phyloP scores from a whole-genome alignment of 2,113 vertebrate species.

The Delphinapterus leucas region DNA sequence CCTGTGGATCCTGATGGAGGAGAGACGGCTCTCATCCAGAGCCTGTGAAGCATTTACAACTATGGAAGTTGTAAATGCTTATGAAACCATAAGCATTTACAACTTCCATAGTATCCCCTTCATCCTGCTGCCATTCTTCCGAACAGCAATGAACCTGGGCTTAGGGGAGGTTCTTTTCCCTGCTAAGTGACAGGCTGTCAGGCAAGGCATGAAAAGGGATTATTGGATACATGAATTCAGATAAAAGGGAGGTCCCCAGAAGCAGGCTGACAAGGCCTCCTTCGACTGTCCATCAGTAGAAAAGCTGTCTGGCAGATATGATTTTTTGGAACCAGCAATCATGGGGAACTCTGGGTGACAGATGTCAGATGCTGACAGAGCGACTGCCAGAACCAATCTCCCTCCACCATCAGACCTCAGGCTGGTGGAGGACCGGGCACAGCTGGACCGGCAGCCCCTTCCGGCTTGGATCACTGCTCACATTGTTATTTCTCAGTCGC shows the following conservation, averaged over 20 bases:
- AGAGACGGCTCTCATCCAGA: background rate
- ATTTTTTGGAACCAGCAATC: slow-evolving; percentile 47
- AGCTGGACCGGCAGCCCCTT: slow-evolving; percentile 59
- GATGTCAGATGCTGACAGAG: slow-evolving; percentile 68
- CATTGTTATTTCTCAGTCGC: slow-evolving; percentile 57
- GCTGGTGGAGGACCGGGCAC: slow-evolving; percentile 55
- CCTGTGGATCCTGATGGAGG: background rate
- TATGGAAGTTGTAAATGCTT: too few species aligned
- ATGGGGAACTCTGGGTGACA: slow-evolving; percentile 47
- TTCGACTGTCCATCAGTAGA: background rate
- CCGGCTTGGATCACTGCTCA: slow-evolving; percentile 48
- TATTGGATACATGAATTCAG: slow-evolving; percentile 14
- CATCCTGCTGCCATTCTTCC: background rate
- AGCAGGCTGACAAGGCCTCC: slow-evolving; percentile 21
- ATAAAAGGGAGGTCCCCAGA: slow-evolving; percentile 15
- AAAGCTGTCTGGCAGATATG: slow-evolving; percentile 48
- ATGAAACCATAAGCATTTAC: background rate
- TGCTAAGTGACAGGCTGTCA: slow-evolving; percentile 50
- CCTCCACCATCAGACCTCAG: slow-evolving; percentile 52
- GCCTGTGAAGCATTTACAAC: too few species aligned
- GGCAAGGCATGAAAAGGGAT: slow-evolving; percentile 71
- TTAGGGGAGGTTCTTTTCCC: background rate
- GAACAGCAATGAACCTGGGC: background rate
- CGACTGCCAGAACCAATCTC: slow-evolving; percentile 63
- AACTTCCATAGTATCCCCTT: background rate